phyloP scores from a whole-genome alignment of 1,140 invertebrate species.

The Goniozus legneri region DNA sequence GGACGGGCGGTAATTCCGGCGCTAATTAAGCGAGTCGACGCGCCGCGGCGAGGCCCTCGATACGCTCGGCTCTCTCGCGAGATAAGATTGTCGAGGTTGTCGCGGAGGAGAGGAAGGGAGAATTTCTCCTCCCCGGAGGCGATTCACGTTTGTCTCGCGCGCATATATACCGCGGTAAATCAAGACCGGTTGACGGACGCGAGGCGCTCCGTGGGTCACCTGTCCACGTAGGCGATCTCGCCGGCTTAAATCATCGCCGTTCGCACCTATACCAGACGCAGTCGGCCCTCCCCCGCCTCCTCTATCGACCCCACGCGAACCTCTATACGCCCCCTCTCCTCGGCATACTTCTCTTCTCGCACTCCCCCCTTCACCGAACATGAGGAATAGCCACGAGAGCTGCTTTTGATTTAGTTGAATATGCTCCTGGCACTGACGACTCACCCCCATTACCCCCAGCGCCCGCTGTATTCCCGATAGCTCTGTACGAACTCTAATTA shows the following conservation, averaged over 20 bases:
- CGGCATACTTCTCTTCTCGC: neutral
- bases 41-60: too few relatives aligned
- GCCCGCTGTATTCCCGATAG: neutral
- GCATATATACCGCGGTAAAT: conserved; percentile 21
- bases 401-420: conserved; percentile 51
- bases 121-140: too few relatives aligned
- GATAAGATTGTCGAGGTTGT: too few relatives aligned
- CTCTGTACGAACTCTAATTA: conserved; percentile 34
- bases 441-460: conserved; percentile 31
- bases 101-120: too few relatives aligned
- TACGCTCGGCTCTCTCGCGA: too few relatives aligned
- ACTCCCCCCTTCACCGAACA: neutral
- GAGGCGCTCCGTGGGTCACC: conserved; percentile 30
- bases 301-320: conserved; percentile 5
- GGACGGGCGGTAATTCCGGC: too few relatives aligned
- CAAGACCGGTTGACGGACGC: conserved; percentile 26
- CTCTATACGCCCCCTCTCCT: neutral
- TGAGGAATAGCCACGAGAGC: conserved; percentile 32
- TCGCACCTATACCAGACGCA: neutral
- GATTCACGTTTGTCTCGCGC: too few relatives aligned
- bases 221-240: conserved; percentile 25
- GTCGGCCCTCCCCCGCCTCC: neutral
- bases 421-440: conserved; percentile 47
- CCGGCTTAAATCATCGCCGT: conserved; percentile 26
- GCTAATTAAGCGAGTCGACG: too few relatives aligned